These are phyloP conservation scores for Ictalurus furcatus DNA, from an alignment of 2,113 vertebrate species.

Conservation along the genomic window DNA sequence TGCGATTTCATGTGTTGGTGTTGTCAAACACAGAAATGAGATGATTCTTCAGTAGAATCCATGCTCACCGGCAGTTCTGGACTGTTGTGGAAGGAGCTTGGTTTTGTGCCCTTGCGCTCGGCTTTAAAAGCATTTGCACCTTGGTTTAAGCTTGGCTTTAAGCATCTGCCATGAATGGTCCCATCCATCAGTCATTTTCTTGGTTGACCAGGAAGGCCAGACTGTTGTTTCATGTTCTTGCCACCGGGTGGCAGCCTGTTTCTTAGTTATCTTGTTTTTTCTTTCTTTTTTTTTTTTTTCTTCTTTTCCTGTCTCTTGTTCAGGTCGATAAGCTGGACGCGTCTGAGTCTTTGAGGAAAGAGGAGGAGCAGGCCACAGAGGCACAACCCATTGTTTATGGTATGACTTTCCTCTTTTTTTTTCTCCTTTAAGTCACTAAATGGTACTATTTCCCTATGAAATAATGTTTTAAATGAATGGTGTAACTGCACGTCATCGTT, in stretches of 20 bases:
- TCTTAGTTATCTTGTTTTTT: constrained; percentile 31
- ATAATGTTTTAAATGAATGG: not conserved
- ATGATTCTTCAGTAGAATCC: not conserved
- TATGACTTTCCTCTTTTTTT: constrained; percentile 61
- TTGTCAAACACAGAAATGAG: not conserved
- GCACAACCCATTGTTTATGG: constrained; percentile 99
- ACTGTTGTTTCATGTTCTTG: constrained; percentile 18
- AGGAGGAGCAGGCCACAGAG: constrained; percentile 97
- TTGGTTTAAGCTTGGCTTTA: constrained; percentile 71
- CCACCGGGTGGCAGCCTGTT: not conserved
- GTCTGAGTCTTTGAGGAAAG: constrained; percentile 97
- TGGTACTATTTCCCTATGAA: not conserved
- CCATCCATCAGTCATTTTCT: constrained; percentile 73
- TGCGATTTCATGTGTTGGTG: not conserved
- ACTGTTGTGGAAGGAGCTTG: constrained; percentile 39
- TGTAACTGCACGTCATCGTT: not conserved
- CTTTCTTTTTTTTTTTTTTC: not conserved
- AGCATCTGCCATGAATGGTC: constrained; percentile 76
- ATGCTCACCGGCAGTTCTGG: constrained; percentile 20
- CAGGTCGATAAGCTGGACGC: constrained; percentile 98
- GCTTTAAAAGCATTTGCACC: constrained; percentile 55
- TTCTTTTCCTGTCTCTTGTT: constrained; percentile 43
- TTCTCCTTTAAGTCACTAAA: not conserved
- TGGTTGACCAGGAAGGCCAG: constrained; percentile 26
- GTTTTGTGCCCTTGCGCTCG: constrained; percentile 34